Percentiles rank a stretch among this genome's conserved stretches.
Conservation (phyloP, 2,888 invertebrate genomes). For the Crematogaster levior region DNA sequence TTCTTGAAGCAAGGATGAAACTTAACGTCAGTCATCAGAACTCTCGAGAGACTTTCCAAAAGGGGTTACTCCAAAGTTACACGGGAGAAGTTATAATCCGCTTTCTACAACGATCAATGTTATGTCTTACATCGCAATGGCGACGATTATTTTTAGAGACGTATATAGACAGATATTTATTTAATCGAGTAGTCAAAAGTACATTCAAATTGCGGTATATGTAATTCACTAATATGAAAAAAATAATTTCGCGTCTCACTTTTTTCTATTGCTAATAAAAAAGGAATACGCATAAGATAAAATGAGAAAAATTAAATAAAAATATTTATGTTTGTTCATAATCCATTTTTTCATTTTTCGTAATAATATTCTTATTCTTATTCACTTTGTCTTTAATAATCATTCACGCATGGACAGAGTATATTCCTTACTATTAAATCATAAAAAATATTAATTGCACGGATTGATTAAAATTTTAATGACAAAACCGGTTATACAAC, state of each 20-base stretch:
- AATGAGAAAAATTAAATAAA: not conserved
- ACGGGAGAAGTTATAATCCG: constrained; percentile 9
- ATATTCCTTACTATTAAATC: not conserved
- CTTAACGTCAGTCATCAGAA: constrained; percentile 54
- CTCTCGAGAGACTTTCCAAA: constrained; percentile 29
- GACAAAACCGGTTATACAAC: constrained; percentile 34
- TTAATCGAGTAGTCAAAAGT: constrained; percentile 22
- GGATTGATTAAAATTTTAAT: constrained; percentile 26
- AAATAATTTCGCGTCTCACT: constrained; percentile 1
- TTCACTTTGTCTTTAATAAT: constrained; percentile 10
- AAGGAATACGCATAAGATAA: not conserved
- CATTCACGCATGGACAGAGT: not conserved
- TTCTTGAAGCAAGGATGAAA: constrained; percentile 52
- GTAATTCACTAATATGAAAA: not conserved
- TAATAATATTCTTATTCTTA: constrained; percentile 15
- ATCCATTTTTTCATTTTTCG: not conserved
- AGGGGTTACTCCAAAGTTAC: constrained; percentile 16
- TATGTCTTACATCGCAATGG: not conserved
- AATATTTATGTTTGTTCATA: not conserved
- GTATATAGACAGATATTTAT: constrained; percentile 9
- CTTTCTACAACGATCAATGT: constrained; percentile 52
- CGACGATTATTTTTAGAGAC: constrained; percentile 6
- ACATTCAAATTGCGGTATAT: not conserved
- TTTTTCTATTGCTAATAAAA: not conserved
- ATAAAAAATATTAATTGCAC: constrained; percentile 9